A percentile compares a stretch with the other conserved stretches of the same genome.
phyloP scores from a whole-genome alignment of 2,113 vertebrate genomes.

The Callorhinus ursinus region DNA sequence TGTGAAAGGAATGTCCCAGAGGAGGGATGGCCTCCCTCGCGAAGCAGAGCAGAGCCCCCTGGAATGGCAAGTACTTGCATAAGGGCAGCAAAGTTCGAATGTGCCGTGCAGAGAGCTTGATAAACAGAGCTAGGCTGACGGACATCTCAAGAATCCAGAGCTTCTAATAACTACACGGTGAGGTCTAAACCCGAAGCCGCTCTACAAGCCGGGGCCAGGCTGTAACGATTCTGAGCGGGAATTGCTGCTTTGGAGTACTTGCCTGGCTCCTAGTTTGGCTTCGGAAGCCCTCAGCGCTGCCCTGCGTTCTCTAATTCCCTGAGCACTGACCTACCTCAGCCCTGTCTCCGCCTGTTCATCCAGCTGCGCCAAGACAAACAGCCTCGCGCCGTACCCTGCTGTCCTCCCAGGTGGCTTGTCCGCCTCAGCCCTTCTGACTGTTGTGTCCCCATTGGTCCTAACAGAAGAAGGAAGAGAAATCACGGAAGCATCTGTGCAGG shows the following conservation, averaged over 20 bases:
- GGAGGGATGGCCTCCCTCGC: neutral
- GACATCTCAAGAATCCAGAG: neutral
- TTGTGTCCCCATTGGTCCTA: neutral
- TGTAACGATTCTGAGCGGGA: neutral
- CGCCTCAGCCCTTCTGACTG: neutral
- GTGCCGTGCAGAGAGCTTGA: accelerated
- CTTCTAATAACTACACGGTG: neutral
- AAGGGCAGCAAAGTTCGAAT: neutral
- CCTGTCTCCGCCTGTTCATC: neutral
- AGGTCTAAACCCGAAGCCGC: neutral
- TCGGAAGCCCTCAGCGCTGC: neutral
- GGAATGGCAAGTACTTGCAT: neutral
- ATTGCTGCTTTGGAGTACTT: neutral
- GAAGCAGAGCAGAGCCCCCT: neutral
- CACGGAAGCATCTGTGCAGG: accelerated
- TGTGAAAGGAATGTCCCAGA: neutral
- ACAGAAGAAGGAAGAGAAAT: neutral
- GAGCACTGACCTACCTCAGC: neutral
- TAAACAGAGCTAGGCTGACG: accelerated
- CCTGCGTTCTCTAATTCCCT: neutral
- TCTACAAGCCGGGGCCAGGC: neutral
- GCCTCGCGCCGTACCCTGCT: accelerated
- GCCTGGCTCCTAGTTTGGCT: neutral
- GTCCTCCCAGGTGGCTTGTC: neutral
- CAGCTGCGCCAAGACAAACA: neutral